Evolutionary conservation across 2,797 vertebrate species (phyloP).

Genomic region (Sebastes itinus): DNA sequence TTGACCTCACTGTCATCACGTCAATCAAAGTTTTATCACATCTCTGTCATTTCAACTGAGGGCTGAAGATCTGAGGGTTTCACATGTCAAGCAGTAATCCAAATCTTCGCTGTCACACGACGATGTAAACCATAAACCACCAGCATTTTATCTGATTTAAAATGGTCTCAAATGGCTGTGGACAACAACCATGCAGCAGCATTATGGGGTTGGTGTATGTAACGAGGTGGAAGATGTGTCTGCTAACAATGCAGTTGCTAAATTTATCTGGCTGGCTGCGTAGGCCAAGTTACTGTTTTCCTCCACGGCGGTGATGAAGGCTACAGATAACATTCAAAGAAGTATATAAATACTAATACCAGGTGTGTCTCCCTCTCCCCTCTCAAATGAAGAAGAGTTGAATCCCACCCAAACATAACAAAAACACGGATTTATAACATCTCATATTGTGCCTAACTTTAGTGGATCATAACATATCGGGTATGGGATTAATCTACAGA

Average conservation of each 20-base stretch:
- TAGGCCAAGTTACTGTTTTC: background rate
- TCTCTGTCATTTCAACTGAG: background rate
- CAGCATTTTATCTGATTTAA: background rate
- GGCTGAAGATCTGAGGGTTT: background rate
- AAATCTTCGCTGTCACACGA: background rate
- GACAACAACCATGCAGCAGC: background rate
- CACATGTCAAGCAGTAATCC: background rate
- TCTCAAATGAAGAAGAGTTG: background rate
- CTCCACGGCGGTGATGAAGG: background rate
- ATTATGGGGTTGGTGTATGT: too few species aligned
- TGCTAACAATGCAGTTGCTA: background rate
- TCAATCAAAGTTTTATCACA: background rate
- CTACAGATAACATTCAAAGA: background rate
- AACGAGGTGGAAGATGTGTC: background rate
- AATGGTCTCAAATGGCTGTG: background rate
- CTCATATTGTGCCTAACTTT: too few species aligned
- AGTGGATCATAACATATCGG: too few species aligned
- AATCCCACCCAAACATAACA: background rate
- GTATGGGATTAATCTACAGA: too few species aligned
- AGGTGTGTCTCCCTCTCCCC: background rate
- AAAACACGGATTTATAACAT: background rate
- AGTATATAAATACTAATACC: background rate
- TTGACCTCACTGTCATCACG: background rate
- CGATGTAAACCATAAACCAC: background rate
- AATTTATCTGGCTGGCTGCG: background rate